Evolutionary conservation across 2,797 vertebrate genomes (phyloP), one percentile per base, ranked within the genome.

Genomic region (Telmatherina bonti): DNA sequence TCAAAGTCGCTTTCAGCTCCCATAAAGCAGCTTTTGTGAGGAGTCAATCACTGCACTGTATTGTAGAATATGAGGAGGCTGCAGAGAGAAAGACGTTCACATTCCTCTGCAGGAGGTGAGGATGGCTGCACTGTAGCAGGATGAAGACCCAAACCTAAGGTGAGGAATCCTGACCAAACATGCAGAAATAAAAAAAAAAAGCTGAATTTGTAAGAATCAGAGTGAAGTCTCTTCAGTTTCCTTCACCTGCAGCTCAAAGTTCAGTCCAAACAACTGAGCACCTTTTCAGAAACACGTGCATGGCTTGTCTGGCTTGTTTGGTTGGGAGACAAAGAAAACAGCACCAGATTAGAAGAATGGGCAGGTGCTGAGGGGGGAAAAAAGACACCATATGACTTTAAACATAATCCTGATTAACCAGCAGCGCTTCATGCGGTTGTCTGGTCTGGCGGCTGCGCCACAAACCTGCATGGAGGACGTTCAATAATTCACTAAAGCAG

Each of bases 371-470:
- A 8, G 6, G 31, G 31, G 35, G 80, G 75, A 72, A 81, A 79
- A 82, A 75, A 72, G 79, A 79, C 81, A 72, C 61, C 81, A 74
- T 63, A 70, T 51, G 86, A 88, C 74, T 89, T 88, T 84, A 83
- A 85, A 13, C 67, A 57, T 91, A 86, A 90, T 90, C 90, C 85
- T 2, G 26, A 0, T 90, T 80, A 88, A 76, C 31, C 74, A 81
- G 88, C 84, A 79, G 80, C 85, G 72, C 85, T 91, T 89, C 85
- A 86, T 72, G 64, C 62, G 90, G 90, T 87, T 84, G 86, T 79
- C 79, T 71, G 33, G 71, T 85, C 82, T 62, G 47, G 26, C 24
- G 9, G 26, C 81, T 20, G 80, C 74, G 36, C 72, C 65, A 27
- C 61, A 7, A 61, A 16, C 52, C 55, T 0, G 31, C 67, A 56